These are phyloP conservation scores for Microplitis demolitor DNA, from an alignment of 1,140 invertebrate genomes.

Conservation along the genomic window DNA sequence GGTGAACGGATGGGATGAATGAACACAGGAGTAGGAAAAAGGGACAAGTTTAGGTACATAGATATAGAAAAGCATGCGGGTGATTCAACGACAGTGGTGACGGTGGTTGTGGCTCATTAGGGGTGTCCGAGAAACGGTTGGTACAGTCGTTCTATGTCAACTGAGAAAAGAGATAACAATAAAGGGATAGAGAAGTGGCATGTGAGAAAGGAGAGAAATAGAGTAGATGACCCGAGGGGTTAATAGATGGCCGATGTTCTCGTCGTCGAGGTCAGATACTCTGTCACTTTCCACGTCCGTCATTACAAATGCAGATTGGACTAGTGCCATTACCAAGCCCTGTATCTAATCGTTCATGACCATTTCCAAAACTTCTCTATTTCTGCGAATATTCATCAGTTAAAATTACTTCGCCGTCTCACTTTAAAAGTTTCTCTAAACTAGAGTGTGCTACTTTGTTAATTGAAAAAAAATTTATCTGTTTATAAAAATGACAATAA, in stretches of 20 bases:
- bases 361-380: constrained; percentile 37
- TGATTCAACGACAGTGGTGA: constrained; percentile 4
- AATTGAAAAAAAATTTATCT: too few relatives aligned
- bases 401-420: constrained; percentile 25
- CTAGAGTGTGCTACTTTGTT: too few relatives aligned
- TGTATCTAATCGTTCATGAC: constrained; percentile 43
- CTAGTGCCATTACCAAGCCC: constrained; percentile 38
- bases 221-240: constrained; percentile 42
- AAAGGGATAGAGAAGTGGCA: constrained; percentile 2
- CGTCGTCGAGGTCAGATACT: constrained; percentile 46
- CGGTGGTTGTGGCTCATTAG: constrained; percentile 26
- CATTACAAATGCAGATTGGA: constrained; percentile 54
- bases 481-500: too few relatives aligned
- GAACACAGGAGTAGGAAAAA: neutral
- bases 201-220: constrained; percentile 19
- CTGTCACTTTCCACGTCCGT: constrained; percentile 52
- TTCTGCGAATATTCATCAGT: constrained; percentile 32
- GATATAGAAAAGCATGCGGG: neutral
- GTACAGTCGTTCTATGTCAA: neutral
- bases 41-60: neutral
- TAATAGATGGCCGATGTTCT: constrained; percentile 53
- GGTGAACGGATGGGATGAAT: constrained; percentile 19
- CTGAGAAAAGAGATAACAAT: neutral
- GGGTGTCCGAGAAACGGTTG: constrained; percentile 1
- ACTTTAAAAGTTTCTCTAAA: too few relatives aligned